Conservation (phyloP, 2,797 vertebrate genomes). For the Smutsia temminckii region DNA sequence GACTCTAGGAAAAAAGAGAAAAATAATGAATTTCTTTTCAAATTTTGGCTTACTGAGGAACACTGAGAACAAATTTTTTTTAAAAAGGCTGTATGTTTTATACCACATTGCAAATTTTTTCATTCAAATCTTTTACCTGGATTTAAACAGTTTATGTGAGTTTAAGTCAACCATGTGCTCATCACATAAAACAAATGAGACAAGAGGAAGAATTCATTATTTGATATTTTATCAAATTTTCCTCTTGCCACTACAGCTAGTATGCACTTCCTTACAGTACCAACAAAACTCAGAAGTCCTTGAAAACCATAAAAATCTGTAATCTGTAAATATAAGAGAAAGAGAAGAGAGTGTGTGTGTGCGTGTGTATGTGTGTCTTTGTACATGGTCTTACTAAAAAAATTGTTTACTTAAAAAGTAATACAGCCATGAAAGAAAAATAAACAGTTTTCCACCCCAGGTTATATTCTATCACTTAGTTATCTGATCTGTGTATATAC, state of each 20-base stretch:
- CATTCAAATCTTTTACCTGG: not conserved
- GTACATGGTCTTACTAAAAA: not conserved
- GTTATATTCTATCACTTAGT: not conserved
- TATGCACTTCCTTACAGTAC: not conserved
- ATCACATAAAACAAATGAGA: not conserved
- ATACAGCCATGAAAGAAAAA: not conserved
- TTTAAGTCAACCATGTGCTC: not conserved
- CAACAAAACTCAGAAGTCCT: not conserved
- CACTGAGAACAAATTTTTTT: not conserved
- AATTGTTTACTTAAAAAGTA: not conserved
- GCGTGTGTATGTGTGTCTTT: too few species aligned
- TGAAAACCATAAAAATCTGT: not conserved
- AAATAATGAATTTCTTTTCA: not conserved
- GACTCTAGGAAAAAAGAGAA: not conserved
- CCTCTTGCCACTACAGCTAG: not conserved
- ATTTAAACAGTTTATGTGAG: not conserved
- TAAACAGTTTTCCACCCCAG: not conserved
- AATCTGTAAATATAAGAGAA: not conserved
- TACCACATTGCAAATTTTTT: not conserved
- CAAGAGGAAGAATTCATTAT: not conserved
- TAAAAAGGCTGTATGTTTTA: not conserved
- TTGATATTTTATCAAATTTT: not conserved
- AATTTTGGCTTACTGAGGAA: not conserved
- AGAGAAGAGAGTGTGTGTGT: not conserved
- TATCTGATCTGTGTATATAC: not conserved